Conservation (phyloP, 2,797 vertebrate genomes). For the Ptychadena robeensis region DNA sequence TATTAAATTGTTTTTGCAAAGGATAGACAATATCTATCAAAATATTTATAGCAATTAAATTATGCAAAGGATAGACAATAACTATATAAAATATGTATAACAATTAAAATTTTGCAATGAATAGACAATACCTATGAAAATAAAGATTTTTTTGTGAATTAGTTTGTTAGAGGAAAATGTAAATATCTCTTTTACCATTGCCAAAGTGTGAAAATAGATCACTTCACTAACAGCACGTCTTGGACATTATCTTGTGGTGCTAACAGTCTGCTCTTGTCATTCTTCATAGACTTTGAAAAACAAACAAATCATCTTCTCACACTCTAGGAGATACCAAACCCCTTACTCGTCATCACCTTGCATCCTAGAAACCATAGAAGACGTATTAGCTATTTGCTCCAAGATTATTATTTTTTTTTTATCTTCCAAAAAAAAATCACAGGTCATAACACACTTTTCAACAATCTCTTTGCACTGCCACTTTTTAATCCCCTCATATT, state of each 20-base stretch:
- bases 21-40: no score
- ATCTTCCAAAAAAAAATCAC: neutral
- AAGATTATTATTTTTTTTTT: conserved; percentile 20
- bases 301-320: conserved; percentile 65
- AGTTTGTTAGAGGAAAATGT: neutral
- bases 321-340: conserved; percentile 29
- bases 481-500: conserved; percentile 3
- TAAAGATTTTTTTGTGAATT: neutral
- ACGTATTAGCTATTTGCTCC: neutral
- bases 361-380: conserved; percentile 1
- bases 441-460: conserved; percentile 26
- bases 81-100: no score
- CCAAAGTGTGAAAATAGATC: conserved; percentile 72
- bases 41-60: no score
- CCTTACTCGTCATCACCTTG: conserved; percentile 7
- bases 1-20: no score
- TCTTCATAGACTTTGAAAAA: conserved; percentile 65
- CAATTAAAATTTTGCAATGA: no score
- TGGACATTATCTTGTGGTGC: conserved; percentile 77
- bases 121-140: no score
- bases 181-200: conserved; percentile 61
- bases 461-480: neutral
- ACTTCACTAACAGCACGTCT: conserved; percentile 70
- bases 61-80: no score
- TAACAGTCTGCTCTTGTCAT: conserved; percentile 68